Base-by-base conservation (phyloP, 2,888 invertebrate genomes). In the Antheraea assamensis region DNA sequence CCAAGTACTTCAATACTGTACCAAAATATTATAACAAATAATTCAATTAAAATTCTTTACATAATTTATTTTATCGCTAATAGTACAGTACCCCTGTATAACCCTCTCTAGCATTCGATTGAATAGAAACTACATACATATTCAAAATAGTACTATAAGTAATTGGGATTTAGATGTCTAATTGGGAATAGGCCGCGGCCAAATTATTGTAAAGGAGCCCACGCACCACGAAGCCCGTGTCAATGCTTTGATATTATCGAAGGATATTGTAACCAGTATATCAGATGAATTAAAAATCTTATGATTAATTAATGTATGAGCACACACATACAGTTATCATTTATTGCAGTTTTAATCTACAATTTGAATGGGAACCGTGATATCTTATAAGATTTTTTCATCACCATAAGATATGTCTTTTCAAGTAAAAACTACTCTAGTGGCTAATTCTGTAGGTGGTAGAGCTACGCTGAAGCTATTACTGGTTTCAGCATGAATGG, bases 31-130 rank as follows among this genome's bases (percentile, higher is more conserved):
- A n/a, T 2, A 58, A 0, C 3, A 58, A 58, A 58, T 58, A 24
- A 24, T 13, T 24, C 13, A 58, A 58, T 64, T 30, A 0, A 7
- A 30, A 19, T 31, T 64, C 1, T 64, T 35, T 30, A 31, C 4
- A 35, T 13, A 21, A 21, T n/a, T 19, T 66, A n/a, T 35, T 21
- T 21, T n/a, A 68, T 68, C 17, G 10, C 35, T 8, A 35, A 68
- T 35, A n/a, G 87, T 85, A 64, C 30, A 88, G 85, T 10, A 83
- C 80, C 80, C 78, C 77, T 80, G 82, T 85, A 83, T 81, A 82
- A 52, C 17, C n/a, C n/a, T 81, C 81, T 80, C 78, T 82, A 83
- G 71, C 27, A 58, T 81, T 80, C 81, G 81, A 82, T 83, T 84
- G 83, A 80, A 68, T 68, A 35, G 35, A 68, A 35, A 35, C 79